Percentiles rank a stretch among this genome's conserved stretches.
Conservation (phyloP, 2,113 vertebrate genomes). For the Arizona elegans region DNA sequence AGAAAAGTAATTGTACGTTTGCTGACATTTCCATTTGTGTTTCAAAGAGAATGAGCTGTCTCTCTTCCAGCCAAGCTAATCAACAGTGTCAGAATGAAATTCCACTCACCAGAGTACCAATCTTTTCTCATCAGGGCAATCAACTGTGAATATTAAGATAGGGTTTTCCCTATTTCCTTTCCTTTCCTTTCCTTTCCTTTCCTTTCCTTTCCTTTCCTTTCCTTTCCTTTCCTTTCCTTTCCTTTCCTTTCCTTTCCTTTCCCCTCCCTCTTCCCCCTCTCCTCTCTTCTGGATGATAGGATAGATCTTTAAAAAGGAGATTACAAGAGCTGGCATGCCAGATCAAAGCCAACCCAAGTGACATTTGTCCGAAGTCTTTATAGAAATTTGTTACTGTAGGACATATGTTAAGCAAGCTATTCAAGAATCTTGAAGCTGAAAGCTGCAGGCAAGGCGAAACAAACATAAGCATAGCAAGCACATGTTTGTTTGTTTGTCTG, state of each 20-base stretch:
- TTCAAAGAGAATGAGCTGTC: background rate
- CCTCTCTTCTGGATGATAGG: background rate
- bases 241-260: no score
- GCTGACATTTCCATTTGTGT: constrained; percentile 1
- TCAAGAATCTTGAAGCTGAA: background rate
- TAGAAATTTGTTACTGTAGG: background rate
- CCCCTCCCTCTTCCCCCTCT: no score
- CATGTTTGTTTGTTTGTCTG: background rate
- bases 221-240: no score
- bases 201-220: background rate
- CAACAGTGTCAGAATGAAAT: background rate
- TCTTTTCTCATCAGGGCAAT: background rate
- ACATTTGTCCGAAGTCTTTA: background rate
- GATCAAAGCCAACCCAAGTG: background rate
- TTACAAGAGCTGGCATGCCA: background rate
- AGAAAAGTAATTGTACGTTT: background rate
- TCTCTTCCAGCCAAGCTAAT: background rate
- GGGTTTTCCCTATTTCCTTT: background rate
- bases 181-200: no score
- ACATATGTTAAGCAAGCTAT: background rate
- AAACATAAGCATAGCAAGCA: background rate
- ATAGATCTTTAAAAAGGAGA: background rate
- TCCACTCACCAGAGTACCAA: background rate
- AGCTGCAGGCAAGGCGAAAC: background rate
- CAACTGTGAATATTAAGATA: background rate